Conservation (phyloP, 2,113 vertebrate species). For the Forbesichthys agassizii region DNA sequence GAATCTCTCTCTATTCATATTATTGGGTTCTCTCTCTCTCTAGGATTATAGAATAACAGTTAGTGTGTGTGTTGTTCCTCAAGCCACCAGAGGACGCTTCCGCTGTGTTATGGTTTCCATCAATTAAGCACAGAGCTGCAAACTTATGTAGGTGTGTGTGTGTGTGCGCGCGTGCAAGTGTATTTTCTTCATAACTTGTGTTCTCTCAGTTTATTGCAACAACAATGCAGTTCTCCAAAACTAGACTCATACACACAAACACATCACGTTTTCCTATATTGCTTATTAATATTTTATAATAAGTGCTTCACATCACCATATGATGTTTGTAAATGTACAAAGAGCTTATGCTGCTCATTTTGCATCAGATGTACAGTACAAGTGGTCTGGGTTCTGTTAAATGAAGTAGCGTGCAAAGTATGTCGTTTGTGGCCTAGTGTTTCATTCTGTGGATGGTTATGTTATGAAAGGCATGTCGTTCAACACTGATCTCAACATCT, state of each 20-base stretch:
- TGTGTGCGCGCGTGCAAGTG: neutral
- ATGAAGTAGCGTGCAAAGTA: slow-evolving; percentile 20
- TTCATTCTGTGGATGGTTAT: slow-evolving; percentile 20
- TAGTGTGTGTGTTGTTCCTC: slow-evolving; percentile 67
- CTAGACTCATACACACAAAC: slow-evolving; percentile 1
- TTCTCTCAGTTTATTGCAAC: slow-evolving; percentile 29
- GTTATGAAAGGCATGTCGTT: slow-evolving; percentile 34
- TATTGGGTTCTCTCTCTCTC: slow-evolving; percentile 29
- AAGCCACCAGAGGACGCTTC: slow-evolving; percentile 64
- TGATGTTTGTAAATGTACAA: slow-evolving; percentile 9
- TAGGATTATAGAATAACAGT: slow-evolving; percentile 73
- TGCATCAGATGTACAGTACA: slow-evolving; percentile 19
- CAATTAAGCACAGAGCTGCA: slow-evolving; percentile 59
- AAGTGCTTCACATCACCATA: slow-evolving; percentile 38
- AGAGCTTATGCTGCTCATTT: slow-evolving; percentile 28
- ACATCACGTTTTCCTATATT: slow-evolving; percentile 37
- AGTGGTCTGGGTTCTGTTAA: slow-evolving; percentile 53
- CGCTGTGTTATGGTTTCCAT: slow-evolving; percentile 74
- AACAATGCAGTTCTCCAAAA: slow-evolving; percentile 1
- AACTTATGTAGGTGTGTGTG: slow-evolving; percentile 21
- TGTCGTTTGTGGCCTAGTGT: slow-evolving; percentile 24
- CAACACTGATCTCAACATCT: slow-evolving; percentile 32
- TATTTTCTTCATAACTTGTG: slow-evolving; percentile 19
- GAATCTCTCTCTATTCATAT: slow-evolving; percentile 34
- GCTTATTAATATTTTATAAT: neutral